Evolutionary conservation across 2,888 invertebrate species (phyloP), one percentile per base, ranked within the genome.

Genomic region (Lepeophtheirus nordmannii): DNA sequence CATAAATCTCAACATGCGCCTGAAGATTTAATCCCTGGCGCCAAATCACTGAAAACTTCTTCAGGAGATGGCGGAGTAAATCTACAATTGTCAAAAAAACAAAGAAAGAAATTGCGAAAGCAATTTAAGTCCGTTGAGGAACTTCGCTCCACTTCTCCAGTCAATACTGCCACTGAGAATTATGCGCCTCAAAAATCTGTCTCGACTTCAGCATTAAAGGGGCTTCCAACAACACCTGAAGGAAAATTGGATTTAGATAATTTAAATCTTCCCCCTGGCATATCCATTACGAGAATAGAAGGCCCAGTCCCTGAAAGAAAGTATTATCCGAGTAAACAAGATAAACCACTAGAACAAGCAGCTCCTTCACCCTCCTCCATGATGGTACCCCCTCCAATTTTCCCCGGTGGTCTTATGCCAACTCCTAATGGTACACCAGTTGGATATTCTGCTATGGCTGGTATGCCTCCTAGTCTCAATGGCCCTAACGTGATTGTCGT

Each of bases 51-150:
- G 41, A 68, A 56, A 20, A 46, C 53, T 46, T 17, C 65, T 12
- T 57, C 46, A 39, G 64, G 67, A 20, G 67, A 68, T 38, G 68
- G 68, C 53, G 64, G 68, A 10, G 30, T 7, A 30, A 30, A 30
- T 30, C 7, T 30, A 30, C 68, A 68, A 22, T 67, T 68, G 39
- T 67, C 67, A 17, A 68, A 67, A 67, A 69, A 70, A 62, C 66
- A 66, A 40, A 64, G 68, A 59, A 70, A 70, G 68, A 70, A 69
- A 62, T 68, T 70, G 46, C 64, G 68, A 20, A 69, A 70, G 66
- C 17, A 59, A 17, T 17, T 22, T n/a, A 53, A 17, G n/a, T n/a
- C 38, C 12, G 17, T n/a, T 38, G 59, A 20, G 11, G 38, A 30
- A 11, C 17, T 40, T 12, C 20, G 20, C 12, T 17, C 40, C 17